Evolutionary conservation across 2,113 vertebrate species (phyloP).

Genomic region (Peucedramus taeniatus): DNA sequence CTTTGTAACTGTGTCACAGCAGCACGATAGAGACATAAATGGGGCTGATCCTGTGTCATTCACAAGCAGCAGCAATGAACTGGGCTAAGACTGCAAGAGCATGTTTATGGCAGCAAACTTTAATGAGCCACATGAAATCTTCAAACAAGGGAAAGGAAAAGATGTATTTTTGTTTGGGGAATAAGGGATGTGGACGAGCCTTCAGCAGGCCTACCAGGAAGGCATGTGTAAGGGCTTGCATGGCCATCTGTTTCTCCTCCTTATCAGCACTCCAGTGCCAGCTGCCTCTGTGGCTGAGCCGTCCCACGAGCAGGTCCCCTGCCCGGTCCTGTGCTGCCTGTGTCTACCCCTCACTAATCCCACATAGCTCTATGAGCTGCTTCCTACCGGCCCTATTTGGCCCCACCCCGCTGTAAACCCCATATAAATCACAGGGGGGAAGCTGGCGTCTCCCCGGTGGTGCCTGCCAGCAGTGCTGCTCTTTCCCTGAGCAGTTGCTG

Average conservation of each 20-base stretch:
- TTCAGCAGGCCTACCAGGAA: slow-evolving; percentile 56
- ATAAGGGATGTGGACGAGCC: slow-evolving; percentile 26
- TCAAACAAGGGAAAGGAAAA: not conserved
- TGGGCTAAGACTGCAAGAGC: not conserved
- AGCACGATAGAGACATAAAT: not conserved
- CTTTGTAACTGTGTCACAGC: not conserved
- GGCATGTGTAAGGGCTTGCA: slow-evolving; percentile 41
- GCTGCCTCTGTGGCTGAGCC: slow-evolving; percentile 47
- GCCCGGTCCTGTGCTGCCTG: not conserved
- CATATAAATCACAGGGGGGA: not conserved
- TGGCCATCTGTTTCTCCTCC: slow-evolving; percentile 59
- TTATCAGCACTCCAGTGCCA: slow-evolving; percentile 30
- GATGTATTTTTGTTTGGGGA: slow-evolving; percentile 39
- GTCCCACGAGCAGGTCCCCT: not conserved
- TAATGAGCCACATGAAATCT: slow-evolving; percentile 17
- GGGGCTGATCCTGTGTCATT: not conserved
- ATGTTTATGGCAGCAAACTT: not conserved
- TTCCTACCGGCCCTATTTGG: not conserved
- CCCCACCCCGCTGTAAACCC: not conserved
- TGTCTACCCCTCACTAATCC: not conserved
- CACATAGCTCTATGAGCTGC: not conserved
- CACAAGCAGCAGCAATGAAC: fast-evolving
- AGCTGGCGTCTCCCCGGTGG: not conserved
- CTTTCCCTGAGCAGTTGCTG: not conserved
- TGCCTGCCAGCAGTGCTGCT: not conserved